These are phyloP conservation scores for Narcine bancroftii DNA, from an alignment of 2,113 vertebrate species.

Conservation along the genomic window DNA sequence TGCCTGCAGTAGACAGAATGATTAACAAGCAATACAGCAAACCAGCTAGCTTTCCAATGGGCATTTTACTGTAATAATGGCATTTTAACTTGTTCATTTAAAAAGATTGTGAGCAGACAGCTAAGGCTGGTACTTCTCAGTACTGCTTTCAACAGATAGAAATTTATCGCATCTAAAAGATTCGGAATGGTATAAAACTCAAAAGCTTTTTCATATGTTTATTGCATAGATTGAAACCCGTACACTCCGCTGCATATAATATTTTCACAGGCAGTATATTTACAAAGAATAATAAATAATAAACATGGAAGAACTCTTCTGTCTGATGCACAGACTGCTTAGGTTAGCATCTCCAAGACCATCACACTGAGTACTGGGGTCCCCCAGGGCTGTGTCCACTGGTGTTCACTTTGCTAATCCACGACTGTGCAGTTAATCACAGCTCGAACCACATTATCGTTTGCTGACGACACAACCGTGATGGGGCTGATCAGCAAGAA, in stretches of 20 bases:
- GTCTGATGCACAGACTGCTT: background rate
- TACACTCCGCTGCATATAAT: background rate
- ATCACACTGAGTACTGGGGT: no score
- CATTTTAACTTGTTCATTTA: background rate
- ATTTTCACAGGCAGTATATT: background rate
- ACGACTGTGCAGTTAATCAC: no score
- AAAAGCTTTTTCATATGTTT: background rate
- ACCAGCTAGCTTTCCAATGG: background rate
- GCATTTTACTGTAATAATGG: conserved; percentile 3
- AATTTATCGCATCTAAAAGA: background rate
- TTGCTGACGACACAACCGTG: no score
- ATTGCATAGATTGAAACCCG: background rate
- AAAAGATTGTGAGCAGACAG: background rate
- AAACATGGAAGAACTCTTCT: background rate
- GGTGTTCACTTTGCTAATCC: no score
- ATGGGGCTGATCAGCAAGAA: no score
- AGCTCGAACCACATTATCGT: no score
- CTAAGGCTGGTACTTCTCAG: background rate
- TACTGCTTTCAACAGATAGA: background rate
- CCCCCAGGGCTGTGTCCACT: no score
- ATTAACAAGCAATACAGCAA: conserved; percentile 15
- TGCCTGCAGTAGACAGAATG: conserved; percentile 21
- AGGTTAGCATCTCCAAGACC: no score
- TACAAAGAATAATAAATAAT: background rate
- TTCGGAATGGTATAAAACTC: background rate